Percentiles rank a stretch among this genome's conserved stretches.
phyloP scores from a whole-genome alignment of 2,113 vertebrate species.

The Rhinolophus ferrumequinum region DNA sequence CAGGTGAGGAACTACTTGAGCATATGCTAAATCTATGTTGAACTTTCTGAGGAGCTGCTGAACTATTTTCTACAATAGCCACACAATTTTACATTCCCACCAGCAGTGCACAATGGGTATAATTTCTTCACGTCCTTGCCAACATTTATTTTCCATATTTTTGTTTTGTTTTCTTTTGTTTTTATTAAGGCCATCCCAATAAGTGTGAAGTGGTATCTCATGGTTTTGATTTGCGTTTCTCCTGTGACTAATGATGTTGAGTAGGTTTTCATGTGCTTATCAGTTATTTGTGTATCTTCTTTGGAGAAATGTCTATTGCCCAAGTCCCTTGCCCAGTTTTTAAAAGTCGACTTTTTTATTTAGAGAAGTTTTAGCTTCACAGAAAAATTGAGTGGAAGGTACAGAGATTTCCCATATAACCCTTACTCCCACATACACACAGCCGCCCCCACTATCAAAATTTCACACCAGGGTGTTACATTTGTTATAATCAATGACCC shows the following conservation, averaged over 20 bases:
- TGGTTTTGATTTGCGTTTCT: neutral
- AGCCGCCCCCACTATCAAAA: neutral
- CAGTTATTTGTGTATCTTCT: neutral
- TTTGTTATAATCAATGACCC: neutral
- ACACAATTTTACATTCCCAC: neutral
- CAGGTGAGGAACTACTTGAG: neutral
- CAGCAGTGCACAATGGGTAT: neutral
- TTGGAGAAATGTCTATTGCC: neutral
- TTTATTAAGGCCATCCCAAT: neutral
- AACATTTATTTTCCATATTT: neutral
- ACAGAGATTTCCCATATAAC: neutral
- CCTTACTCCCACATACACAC: neutral
- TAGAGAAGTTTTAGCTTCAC: neutral
- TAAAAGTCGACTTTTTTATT: neutral
- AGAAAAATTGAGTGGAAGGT: neutral
- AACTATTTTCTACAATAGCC: neutral
- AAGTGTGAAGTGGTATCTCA: neutral
- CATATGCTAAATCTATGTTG: neutral
- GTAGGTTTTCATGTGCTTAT: neutral
- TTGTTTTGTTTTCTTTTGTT: neutral
- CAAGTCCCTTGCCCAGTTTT: neutral
- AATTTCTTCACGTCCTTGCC: neutral
- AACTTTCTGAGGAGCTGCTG: neutral
- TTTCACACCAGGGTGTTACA: neutral
- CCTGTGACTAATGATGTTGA: neutral